A percentile compares a stretch with the other conserved stretches of the same genome.
Evolutionary conservation across 2,888 invertebrate genomes (phyloP).

Genomic region (Acanthopleura granulata): DNA sequence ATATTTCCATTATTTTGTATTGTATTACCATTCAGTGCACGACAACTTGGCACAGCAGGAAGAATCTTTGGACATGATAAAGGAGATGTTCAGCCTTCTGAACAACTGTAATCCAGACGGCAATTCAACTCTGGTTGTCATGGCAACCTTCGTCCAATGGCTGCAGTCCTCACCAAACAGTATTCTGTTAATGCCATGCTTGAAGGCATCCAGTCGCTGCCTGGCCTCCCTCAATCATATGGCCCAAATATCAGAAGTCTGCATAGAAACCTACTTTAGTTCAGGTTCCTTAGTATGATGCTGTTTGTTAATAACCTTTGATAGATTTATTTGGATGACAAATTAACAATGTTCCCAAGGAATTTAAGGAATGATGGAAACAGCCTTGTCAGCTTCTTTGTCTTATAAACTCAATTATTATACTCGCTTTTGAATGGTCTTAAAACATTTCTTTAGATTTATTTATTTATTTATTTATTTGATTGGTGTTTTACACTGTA

Average conservation of each 20-base stretch:
- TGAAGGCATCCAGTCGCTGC: constrained; percentile 57
- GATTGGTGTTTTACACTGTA: no score
- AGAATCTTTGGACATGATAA: constrained; percentile 58
- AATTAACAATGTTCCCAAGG: no score
- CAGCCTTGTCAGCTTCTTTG: no score
- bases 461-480: no score
- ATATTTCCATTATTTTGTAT: no score
- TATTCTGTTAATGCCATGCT: constrained; percentile 59
- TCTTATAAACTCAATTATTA: no score
- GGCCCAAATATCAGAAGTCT: constrained; percentile 59
- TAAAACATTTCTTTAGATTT: no score
- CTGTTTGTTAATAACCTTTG: neutral
- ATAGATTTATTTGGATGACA: no score
- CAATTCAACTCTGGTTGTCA: constrained; percentile 41
- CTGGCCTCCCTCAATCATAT: constrained; percentile 60
- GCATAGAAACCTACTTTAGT: constrained; percentile 59
- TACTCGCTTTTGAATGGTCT: no score
- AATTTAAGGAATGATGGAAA: no score
- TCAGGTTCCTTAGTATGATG: no score
- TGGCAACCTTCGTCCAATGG: constrained; percentile 59
- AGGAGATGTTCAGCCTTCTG: constrained; percentile 58
- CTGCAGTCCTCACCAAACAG: constrained; percentile 61
- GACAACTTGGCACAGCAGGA: constrained; percentile 46
- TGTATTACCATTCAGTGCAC: constrained; percentile 37
- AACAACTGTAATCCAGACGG: constrained; percentile 65